Conservation (phyloP, 2,888 invertebrate species). For the Agrotis clavis region DNA sequence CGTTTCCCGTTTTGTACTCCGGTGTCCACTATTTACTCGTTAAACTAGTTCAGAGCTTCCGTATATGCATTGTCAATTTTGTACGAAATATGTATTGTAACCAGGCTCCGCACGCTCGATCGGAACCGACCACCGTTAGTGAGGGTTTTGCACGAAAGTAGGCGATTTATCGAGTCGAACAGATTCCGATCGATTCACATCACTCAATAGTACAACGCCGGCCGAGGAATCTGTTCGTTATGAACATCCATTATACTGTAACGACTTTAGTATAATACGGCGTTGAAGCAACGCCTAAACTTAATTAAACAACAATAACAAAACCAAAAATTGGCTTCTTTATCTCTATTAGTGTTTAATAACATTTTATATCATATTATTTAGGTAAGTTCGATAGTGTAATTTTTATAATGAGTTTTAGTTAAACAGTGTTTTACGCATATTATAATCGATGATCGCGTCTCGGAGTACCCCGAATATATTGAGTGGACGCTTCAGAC, state of each 20-base stretch:
- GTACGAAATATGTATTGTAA: slow-evolving; percentile 64
- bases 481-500: slow-evolving; percentile 43
- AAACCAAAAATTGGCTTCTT: slow-evolving; percentile 89
- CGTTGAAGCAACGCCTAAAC: slow-evolving; percentile 78
- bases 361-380: slow-evolving; percentile 87
- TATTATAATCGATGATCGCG: slow-evolving; percentile 57
- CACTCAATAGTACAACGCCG: slow-evolving; percentile 53
- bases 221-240: slow-evolving; percentile 61
- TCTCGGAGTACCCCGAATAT: slow-evolving; percentile 35
- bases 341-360: slow-evolving; percentile 84
- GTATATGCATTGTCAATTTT: slow-evolving; percentile 68
- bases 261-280: slow-evolving; percentile 73
- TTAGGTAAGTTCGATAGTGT: slow-evolving; percentile 79
- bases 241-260: slow-evolving; percentile 60
- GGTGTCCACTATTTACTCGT: slow-evolving; percentile 49
- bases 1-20: slow-evolving; percentile 34
- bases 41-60: slow-evolving; percentile 64
- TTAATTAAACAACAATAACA: slow-evolving; percentile 78
- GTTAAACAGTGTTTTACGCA: slow-evolving; percentile 65
- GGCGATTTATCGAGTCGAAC: slow-evolving; percentile 49
- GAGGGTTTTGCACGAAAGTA: slow-evolving; percentile 55
- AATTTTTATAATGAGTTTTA: slow-evolving; percentile 76
- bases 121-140: slow-evolving; percentile 38
- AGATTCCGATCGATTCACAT: slow-evolving; percentile 36
- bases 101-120: slow-evolving; percentile 58